Percentiles rank a stretch among this genome's conserved stretches.
Evolutionary conservation across 37 sponge, comb jelly and placozoan species (phyloP).

Genomic region (Spongilla lacustris): DNA sequence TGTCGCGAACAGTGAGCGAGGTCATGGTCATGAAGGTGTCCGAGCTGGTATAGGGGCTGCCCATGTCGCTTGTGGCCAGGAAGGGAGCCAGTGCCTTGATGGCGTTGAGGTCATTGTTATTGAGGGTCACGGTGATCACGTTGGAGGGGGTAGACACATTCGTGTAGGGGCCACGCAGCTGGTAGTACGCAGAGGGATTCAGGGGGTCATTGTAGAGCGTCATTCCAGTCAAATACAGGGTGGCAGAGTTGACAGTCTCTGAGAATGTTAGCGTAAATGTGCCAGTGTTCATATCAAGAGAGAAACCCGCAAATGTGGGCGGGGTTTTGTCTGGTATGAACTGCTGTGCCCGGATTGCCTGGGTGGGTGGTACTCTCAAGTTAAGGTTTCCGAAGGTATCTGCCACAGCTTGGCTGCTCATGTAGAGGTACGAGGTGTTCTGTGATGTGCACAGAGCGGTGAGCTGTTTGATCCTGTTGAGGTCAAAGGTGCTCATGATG

Average conservation of each 20-base stretch:
- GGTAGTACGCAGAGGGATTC: slow-evolving; percentile 22
- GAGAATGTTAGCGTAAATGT: slow-evolving; percentile 67
- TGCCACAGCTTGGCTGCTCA: slow-evolving; percentile 20
- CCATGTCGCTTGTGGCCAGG: slow-evolving; percentile 36
- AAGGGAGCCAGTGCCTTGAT: slow-evolving; percentile 50
- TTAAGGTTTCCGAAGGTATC: slow-evolving; percentile 82
- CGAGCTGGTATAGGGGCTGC: not conserved
- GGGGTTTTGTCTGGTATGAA: slow-evolving; percentile 41
- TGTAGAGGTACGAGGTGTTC: slow-evolving; percentile 63
- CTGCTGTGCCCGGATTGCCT: slow-evolving; percentile 8
- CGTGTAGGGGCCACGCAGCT: slow-evolving; percentile 52
- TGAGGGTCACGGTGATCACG: slow-evolving; percentile 48
- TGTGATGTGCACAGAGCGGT: slow-evolving; percentile 43
- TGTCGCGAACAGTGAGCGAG: slow-evolving; percentile 62
- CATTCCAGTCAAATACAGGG: slow-evolving; percentile 63
- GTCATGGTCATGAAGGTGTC: slow-evolving; percentile 60
- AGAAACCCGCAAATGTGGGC: slow-evolving; percentile 56
- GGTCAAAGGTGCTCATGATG: slow-evolving; percentile 42
- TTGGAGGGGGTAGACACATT: slow-evolving; percentile 44
- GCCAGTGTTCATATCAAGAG: slow-evolving; percentile 80
- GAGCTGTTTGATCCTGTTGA: slow-evolving; percentile 78
- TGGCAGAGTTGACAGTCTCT: slow-evolving; percentile 82
- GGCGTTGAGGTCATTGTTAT: slow-evolving; percentile 83
- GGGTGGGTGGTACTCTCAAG: slow-evolving; percentile 6
- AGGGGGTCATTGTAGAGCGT: slow-evolving; percentile 46